Evolutionary conservation across 2,888 invertebrate genomes (phyloP).

Genomic region (Microdon myrmicae): DNA sequence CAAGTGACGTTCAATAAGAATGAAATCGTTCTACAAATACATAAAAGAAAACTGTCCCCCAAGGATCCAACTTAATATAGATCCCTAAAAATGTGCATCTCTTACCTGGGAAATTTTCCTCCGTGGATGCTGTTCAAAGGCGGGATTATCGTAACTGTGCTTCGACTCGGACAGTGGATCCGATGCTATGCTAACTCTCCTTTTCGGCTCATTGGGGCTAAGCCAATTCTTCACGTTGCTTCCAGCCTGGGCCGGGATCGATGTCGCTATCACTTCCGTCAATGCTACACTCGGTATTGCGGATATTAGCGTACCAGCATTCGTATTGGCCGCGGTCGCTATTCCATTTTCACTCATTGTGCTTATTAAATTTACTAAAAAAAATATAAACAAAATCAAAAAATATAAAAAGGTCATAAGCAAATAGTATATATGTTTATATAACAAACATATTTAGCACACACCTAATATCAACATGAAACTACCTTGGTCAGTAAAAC

Average conservation of each 20-base stretch:
- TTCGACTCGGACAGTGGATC: constrained; percentile 67
- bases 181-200: constrained; percentile 74
- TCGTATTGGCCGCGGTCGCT: constrained; percentile 9
- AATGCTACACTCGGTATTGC: constrained; percentile 6
- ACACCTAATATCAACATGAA: constrained; percentile 22
- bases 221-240: constrained; percentile 55
- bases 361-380: constrained; percentile 31
- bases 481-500: constrained; percentile 1
- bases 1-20: too few relatives aligned
- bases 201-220: constrained; percentile 67
- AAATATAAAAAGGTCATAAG: constrained; percentile 3
- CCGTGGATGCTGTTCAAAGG: constrained; percentile 71
- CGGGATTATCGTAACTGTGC: constrained; percentile 72
- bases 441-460: constrained; percentile 10
- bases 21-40: too few relatives aligned
- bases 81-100: too few relatives aligned
- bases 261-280: constrained; percentile 24
- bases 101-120: constrained; percentile 67
- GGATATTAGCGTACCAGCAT: constrained; percentile 11
- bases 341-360: constrained; percentile 54
- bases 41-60: too few relatives aligned
- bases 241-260: constrained; percentile 34
- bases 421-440: constrained; percentile 5
- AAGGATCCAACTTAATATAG: too few relatives aligned
- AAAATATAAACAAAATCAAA: neutral